A percentile compares a stretch with the other conserved stretches of the same genome.
These are phyloP conservation scores for Acrocephalus scirpaceus DNA, from an alignment of 2,797 vertebrate genomes.

Conservation along the genomic window DNA sequence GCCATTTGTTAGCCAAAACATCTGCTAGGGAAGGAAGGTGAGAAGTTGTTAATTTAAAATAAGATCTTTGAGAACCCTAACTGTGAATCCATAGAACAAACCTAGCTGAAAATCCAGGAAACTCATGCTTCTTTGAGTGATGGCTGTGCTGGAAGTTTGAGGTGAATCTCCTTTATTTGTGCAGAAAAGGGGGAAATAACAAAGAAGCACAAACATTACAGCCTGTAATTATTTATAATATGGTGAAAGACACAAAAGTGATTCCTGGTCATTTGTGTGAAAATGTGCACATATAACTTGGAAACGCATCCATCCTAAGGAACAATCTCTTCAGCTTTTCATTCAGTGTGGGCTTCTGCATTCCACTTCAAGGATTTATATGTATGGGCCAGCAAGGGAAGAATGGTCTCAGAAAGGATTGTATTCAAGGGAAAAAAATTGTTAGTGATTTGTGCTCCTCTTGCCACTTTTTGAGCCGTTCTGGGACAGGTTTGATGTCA, in stretches of 20 bases:
- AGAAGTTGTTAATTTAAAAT: conserved; percentile 45
- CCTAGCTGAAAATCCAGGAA: neutral
- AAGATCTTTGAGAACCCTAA: neutral
- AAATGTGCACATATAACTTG: neutral
- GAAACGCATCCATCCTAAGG: neutral
- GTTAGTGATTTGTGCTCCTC: neutral
- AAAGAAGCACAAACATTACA: neutral
- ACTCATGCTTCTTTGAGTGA: neutral
- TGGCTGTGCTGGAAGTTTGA: neutral
- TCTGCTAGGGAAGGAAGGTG: conserved; percentile 30
- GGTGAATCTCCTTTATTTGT: neutral
- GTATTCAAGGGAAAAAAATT: accelerated
- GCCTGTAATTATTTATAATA: neutral
- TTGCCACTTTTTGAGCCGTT: neutral
- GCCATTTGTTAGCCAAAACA: neutral
- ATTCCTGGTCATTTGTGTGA: neutral
- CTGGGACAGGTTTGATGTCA: neutral
- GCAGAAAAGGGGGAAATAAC: neutral
- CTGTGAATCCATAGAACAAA: neutral
- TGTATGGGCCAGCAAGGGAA: neutral
- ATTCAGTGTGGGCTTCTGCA: neutral
- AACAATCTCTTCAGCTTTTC: neutral
- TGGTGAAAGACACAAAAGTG: neutral
- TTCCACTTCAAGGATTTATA: neutral
- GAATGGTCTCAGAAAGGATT: neutral